phyloP scores from a whole-genome alignment of 2,113 vertebrate species.

The Camelus bactrianus region DNA sequence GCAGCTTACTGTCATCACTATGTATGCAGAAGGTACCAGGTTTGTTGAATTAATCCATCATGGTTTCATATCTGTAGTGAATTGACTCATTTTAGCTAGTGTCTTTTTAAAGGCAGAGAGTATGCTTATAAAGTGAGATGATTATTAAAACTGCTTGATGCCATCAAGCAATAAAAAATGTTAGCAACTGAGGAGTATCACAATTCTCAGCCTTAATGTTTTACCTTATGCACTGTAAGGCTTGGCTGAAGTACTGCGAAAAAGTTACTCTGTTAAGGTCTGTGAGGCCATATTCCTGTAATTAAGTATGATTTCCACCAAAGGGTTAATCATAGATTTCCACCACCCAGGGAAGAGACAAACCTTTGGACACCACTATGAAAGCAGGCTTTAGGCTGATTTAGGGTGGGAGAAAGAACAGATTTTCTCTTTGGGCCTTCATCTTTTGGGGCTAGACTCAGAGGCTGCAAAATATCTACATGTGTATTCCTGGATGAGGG shows the following conservation, averaged over 20 bases:
- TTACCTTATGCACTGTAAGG: background rate
- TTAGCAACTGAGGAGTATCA: background rate
- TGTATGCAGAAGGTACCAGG: background rate
- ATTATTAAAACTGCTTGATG: background rate
- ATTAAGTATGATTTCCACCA: constrained; percentile 19
- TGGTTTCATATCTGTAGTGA: background rate
- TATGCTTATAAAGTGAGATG: background rate
- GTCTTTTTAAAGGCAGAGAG: background rate
- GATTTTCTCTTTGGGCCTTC: background rate
- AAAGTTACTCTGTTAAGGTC: background rate
- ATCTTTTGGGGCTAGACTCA: background rate
- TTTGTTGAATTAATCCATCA: background rate
- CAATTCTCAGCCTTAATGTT: background rate
- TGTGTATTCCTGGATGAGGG: background rate
- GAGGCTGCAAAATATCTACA: background rate
- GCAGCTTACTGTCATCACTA: background rate
- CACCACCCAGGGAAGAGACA: background rate
- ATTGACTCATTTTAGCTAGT: background rate
- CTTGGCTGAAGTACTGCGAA: background rate
- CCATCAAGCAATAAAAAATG: constrained; percentile 21
- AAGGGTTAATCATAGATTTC: background rate
- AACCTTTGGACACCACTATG: background rate
- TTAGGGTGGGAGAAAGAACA: background rate
- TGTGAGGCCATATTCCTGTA: background rate
- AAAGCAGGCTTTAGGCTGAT: background rate